Evolutionary conservation across 2,113 vertebrate genomes (phyloP).

Genomic region (Microcebus ravelobensis): DNA sequence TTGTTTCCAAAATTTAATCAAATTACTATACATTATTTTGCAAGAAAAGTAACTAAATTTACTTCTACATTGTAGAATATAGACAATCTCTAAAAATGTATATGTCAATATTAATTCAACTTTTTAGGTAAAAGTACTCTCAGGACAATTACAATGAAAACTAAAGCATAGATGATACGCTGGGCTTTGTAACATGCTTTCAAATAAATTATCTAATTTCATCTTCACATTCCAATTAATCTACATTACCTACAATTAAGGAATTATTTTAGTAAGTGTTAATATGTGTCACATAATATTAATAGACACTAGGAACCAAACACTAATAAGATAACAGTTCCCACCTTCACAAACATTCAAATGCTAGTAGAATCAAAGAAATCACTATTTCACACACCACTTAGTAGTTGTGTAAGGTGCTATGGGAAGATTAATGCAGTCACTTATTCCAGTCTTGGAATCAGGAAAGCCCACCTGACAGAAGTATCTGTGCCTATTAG

Average conservation of each 20-base stretch:
- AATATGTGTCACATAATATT: not conserved
- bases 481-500: not conserved
- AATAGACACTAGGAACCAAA: not conserved
- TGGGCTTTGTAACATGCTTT: not conserved
- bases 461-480: not conserved
- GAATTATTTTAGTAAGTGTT: not conserved
- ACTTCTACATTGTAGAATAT: not conserved
- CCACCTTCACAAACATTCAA: not conserved
- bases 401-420: not conserved
- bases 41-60: not conserved
- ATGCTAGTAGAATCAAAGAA: not conserved
- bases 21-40: not conserved
- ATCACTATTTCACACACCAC: not conserved
- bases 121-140: not conserved
- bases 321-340: not conserved
- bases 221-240: not conserved
- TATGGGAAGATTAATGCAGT: not conserved
- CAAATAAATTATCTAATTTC: not conserved
- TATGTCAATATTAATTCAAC: not conserved
- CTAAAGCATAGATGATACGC: not conserved
- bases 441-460: not conserved
- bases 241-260: not conserved
- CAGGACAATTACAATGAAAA: not conserved
- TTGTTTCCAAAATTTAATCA: not conserved
- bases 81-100: not conserved